phyloP scores from a whole-genome alignment of 2,888 invertebrate genomes.

The Margaritifera margaritifera region DNA sequence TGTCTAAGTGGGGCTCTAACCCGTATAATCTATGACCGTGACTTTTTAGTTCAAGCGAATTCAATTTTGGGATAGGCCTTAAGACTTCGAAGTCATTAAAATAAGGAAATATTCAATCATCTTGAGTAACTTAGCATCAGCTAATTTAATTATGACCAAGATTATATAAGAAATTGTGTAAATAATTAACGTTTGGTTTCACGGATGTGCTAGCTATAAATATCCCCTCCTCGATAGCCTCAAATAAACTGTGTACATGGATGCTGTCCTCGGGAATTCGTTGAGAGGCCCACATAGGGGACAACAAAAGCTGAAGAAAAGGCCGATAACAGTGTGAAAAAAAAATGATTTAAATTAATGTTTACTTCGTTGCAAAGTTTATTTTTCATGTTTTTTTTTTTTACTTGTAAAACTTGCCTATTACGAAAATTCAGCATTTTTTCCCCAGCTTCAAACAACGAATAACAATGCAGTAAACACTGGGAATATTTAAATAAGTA shows the following conservation, averaged over 20 bases:
- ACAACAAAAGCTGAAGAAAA: not conserved
- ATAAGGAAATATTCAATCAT: too few relatives aligned
- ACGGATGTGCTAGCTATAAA: not conserved
- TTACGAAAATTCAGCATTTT: too few relatives aligned
- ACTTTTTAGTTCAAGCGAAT: too few relatives aligned
- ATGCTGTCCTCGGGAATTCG: slow-evolving; percentile 33
- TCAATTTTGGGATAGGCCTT: too few relatives aligned
- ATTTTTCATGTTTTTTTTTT: too few relatives aligned
- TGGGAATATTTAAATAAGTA: slow-evolving; percentile 52
- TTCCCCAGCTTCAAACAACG: too few relatives aligned
- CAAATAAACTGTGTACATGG: slow-evolving; percentile 34
- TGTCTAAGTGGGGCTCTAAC: too few relatives aligned
- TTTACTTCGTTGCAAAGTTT: not conserved
- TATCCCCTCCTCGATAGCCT: slow-evolving; percentile 10
- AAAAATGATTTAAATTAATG: not conserved
- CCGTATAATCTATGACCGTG: too few relatives aligned
- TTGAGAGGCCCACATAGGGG: slow-evolving; percentile 22
- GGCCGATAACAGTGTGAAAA: not conserved
- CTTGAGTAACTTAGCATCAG: too few relatives aligned
- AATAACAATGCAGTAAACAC: slow-evolving; percentile 22
- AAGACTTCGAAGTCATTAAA: too few relatives aligned
- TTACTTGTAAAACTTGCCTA: too few relatives aligned
- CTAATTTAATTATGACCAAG: too few relatives aligned
- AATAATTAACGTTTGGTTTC: not conserved
- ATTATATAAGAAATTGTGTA: not conserved